These are phyloP conservation scores for Leucophenga varia DNA, from an alignment of 1,140 invertebrate genomes.

Conservation along the genomic window DNA sequence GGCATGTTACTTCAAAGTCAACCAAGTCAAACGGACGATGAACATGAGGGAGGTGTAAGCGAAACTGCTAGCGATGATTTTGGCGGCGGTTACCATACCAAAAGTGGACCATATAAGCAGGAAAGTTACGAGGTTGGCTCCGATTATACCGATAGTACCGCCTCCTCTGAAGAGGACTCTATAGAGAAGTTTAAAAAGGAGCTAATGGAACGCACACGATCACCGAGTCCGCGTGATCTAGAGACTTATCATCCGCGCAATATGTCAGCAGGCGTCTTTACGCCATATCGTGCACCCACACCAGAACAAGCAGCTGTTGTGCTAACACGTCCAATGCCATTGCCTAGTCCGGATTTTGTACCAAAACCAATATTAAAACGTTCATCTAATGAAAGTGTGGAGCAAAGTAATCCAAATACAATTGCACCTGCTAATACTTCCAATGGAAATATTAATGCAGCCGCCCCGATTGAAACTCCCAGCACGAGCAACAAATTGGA, in stretches of 20 bases:
- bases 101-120: conserved; percentile 16
- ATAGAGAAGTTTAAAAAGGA: conserved; percentile 61
- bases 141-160: conserved; percentile 64
- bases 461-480: too few relatives aligned
- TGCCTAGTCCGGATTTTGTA: conserved; percentile 65
- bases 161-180: conserved; percentile 59
- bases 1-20: background rate
- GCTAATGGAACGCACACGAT: conserved; percentile 56
- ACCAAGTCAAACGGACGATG: conserved; percentile 16
- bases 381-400: conserved; percentile 54
- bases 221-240: conserved; percentile 61
- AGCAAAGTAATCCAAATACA: too few relatives aligned
- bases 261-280: conserved; percentile 44
- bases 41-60: conserved; percentile 18
- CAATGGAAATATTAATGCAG: conserved; percentile 28
- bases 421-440: conserved; percentile 2
- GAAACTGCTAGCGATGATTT: conserved; percentile 29
- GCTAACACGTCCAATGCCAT: conserved; percentile 60
- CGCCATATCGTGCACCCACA: conserved; percentile 51
- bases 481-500: conserved; percentile 30
- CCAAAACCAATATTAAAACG: conserved; percentile 75
- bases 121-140: conserved; percentile 58
- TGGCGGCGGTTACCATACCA: conserved; percentile 18
- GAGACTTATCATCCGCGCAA: conserved; percentile 70
- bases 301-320: conserved; percentile 61